These are phyloP conservation scores for Trichonephila clavata DNA, from an alignment of 1,140 invertebrate genomes.

Conservation along the genomic window DNA sequence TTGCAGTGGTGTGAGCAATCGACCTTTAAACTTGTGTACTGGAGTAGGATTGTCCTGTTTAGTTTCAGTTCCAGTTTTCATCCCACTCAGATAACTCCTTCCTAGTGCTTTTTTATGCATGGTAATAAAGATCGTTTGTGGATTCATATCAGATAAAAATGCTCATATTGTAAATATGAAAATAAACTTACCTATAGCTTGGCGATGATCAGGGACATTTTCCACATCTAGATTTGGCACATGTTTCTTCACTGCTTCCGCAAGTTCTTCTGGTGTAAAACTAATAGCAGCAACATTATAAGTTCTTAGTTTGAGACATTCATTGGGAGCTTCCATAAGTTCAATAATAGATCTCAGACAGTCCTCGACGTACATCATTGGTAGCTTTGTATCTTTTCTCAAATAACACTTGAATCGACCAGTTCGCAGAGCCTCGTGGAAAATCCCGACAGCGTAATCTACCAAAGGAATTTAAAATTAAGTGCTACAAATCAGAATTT, in stretches of 20 bases:
- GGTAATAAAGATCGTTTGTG: no score
- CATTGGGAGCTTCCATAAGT: slow-evolving; percentile 88
- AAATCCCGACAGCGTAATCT: slow-evolving; percentile 97
- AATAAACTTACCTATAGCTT: slow-evolving; percentile 88
- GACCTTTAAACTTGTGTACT: no score
- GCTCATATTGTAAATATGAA: background rate
- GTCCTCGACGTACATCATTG: slow-evolving; percentile 97
- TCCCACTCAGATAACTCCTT: no score
- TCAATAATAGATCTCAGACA: slow-evolving; percentile 88
- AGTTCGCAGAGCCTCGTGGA: slow-evolving; percentile 91
- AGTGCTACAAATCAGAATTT: no score
- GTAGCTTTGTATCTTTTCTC: slow-evolving; percentile 89
- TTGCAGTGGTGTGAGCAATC: no score
- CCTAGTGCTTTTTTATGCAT: no score
- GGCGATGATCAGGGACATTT: slow-evolving; percentile 91
- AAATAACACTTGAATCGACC: slow-evolving; percentile 92
- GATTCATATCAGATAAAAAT: no score
- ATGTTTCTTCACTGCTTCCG: slow-evolving; percentile 87
- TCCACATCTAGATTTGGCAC: slow-evolving; percentile 90
- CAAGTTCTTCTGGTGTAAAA: slow-evolving; percentile 93
- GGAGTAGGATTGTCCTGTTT: no score
- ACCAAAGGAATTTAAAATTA: background rate
- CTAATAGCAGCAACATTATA: slow-evolving; percentile 97
- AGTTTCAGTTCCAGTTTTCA: no score
- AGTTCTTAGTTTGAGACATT: slow-evolving; percentile 87